Evolutionary conservation across 2,888 invertebrate genomes (phyloP).

Genomic region (Callosobruchus maculatus): DNA sequence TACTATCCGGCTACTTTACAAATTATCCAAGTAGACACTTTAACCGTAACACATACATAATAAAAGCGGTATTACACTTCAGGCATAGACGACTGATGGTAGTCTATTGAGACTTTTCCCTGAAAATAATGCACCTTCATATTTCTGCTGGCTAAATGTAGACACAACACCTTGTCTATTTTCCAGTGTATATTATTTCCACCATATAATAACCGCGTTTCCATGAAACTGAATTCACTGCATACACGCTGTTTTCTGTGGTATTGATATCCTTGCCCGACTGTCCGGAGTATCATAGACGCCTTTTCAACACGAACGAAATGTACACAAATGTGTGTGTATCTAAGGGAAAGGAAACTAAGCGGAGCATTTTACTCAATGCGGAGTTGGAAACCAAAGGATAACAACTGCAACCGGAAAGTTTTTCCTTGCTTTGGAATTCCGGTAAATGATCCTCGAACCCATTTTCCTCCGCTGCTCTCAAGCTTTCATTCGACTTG

Average conservation of each 20-base stretch:
- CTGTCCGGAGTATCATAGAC: background rate
- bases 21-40: too few relatives aligned
- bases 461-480: background rate
- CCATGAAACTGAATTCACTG: background rate
- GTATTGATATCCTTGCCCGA: background rate
- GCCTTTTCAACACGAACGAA: background rate
- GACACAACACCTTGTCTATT: background rate
- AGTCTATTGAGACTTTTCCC: too few relatives aligned
- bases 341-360: background rate
- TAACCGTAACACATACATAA: too few relatives aligned
- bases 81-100: too few relatives aligned
- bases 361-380: background rate
- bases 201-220: too few relatives aligned
- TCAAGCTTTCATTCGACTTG: background rate
- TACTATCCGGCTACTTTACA: too few relatives aligned
- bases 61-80: too few relatives aligned
- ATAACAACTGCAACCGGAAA: background rate
- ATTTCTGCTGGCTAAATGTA: too few relatives aligned
- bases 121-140: too few relatives aligned
- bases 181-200: background rate
- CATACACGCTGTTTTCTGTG: background rate
- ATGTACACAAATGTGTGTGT: background rate
- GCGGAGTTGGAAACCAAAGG: background rate
- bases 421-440: background rate
- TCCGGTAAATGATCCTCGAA: background rate